Conservation (phyloP, 2,113 vertebrate species). For the Cyanoderma ruficeps region DNA sequence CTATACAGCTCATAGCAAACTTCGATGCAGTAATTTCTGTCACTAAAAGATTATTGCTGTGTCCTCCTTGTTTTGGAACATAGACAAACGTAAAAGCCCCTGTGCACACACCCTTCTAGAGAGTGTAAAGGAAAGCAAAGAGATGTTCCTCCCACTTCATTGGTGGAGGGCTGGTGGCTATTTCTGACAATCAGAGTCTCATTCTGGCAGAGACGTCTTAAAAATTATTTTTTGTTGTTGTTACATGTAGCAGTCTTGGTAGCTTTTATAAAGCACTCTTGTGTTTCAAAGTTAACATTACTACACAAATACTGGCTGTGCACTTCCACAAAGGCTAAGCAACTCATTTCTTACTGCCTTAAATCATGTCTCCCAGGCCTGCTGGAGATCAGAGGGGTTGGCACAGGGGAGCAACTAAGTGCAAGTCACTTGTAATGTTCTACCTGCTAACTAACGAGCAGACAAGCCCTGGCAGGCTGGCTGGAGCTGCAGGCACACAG, state of each 20-base stretch:
- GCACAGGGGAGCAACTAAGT: neutral
- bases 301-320: neutral
- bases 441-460: conserved; percentile 8
- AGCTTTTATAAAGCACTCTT: neutral
- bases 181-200: neutral
- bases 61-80: neutral
- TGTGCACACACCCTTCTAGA: neutral
- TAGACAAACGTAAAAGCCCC: neutral
- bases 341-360: neutral
- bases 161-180: neutral
- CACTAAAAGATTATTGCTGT: neutral
- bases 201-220: neutral
- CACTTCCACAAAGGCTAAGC: neutral
- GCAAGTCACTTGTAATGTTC: conserved; percentile 7
- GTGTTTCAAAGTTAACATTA: neutral
- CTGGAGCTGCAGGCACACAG: neutral
- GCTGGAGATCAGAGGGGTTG: neutral
- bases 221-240: neutral
- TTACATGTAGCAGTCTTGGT: neutral
- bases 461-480: neutral
- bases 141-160: neutral
- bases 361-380: neutral
- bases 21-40: neutral
- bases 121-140: neutral
- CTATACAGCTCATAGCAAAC: neutral